A percentile compares a stretch with the other conserved stretches of the same genome.
These are phyloP conservation scores for Ceuthmochares aereus DNA, from an alignment of 2,113 vertebrate species.

Conservation along the genomic window DNA sequence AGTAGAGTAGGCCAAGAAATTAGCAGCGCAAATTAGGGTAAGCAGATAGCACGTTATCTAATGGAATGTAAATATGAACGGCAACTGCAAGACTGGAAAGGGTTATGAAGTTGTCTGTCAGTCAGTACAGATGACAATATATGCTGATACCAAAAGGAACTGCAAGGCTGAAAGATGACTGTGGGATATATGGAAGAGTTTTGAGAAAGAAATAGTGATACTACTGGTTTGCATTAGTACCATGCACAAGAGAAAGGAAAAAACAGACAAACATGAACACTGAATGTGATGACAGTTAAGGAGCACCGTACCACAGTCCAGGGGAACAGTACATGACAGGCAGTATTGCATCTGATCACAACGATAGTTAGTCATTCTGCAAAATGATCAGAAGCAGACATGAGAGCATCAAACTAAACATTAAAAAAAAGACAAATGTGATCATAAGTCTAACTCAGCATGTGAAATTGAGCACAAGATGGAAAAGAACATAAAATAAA, in stretches of 20 bases:
- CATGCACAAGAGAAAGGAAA: not conserved
- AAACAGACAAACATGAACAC: not conserved
- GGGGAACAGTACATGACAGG: not conserved
- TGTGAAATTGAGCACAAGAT: constrained; percentile 5
- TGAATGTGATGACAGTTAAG: not conserved
- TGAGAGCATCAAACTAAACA: not conserved
- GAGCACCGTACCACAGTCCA: not conserved
- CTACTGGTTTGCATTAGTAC: not conserved
- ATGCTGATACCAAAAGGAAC: not conserved
- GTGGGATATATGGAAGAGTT: not conserved
- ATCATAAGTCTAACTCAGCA: not conserved
- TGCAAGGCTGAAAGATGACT: not conserved
- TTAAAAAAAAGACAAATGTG: not conserved
- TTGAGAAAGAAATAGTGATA: not conserved
- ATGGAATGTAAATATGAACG: not conserved
- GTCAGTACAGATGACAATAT: not conserved
- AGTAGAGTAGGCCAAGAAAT: not conserved
- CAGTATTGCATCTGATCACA: not conserved
- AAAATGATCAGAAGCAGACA: not conserved
- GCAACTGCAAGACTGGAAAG: not conserved
- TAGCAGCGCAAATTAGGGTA: constrained; percentile 11
- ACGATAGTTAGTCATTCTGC: not conserved
- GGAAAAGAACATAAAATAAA: not conserved
- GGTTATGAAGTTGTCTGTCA: not conserved
- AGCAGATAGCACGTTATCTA: not conserved